Percentiles rank a stretch among this genome's conserved stretches.
Evolutionary conservation across 2,797 vertebrate genomes (phyloP).

Genomic region (Gallinago nigripennis): DNA sequence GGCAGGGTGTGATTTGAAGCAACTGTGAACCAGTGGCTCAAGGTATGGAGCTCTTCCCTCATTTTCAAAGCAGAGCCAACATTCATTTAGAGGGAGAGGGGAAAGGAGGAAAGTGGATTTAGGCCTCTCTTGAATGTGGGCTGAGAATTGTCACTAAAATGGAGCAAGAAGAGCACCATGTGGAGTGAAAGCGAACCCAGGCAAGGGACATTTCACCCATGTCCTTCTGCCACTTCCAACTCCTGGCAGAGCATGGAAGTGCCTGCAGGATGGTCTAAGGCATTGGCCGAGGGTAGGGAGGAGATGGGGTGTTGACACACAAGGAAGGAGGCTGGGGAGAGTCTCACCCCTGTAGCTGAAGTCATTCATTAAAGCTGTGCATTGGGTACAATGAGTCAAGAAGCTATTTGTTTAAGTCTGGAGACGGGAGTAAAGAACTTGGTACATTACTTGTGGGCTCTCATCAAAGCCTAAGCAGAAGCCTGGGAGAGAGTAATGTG

Average conservation of each 20-base stretch:
- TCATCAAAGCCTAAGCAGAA: background rate
- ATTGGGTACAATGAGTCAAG: background rate
- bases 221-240: background rate
- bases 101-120: background rate
- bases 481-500: background rate
- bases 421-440: constrained; percentile 6
- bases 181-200: background rate
- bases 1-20: background rate
- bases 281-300: background rate
- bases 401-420: background rate
- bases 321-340: background rate
- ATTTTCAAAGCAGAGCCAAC: background rate
- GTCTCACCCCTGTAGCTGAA: background rate
- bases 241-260: background rate
- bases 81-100: background rate
- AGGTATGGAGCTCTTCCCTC: background rate
- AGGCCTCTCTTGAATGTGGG: background rate
- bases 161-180: background rate
- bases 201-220: background rate
- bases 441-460: background rate
- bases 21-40: background rate
- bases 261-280: background rate
- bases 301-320: background rate
- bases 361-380: background rate
- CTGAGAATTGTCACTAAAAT: background rate